These are phyloP conservation scores for Platycheirus albimanus DNA, from an alignment of 2,888 invertebrate genomes.

Conservation along the genomic window DNA sequence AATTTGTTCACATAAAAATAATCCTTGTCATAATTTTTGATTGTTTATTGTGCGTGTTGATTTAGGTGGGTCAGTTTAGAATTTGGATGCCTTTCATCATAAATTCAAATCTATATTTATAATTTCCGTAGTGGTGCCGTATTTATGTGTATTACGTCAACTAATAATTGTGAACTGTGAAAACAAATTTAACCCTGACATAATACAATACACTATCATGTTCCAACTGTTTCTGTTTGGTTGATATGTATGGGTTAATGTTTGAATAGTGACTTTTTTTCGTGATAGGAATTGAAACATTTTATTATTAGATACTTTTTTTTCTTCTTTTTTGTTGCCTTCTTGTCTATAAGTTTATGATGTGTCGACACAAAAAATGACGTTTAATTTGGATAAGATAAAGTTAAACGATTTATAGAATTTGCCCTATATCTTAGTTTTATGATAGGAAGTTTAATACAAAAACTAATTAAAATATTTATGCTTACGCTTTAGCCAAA, in stretches of 20 bases:
- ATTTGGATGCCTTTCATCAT: no score
- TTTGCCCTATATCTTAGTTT: no score
- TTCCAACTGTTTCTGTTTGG: background rate
- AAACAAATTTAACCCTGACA: slow-evolving; percentile 59
- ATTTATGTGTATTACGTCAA: slow-evolving; percentile 48
- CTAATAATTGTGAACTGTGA: slow-evolving; percentile 2
- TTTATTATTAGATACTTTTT: no score
- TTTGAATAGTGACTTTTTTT: background rate
- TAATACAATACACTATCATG: slow-evolving; percentile 1
- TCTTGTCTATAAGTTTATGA: no score
- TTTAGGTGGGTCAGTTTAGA: slow-evolving; percentile 22
- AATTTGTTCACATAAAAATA: slow-evolving; percentile 9
- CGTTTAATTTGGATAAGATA: no score
- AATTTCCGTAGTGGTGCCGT: slow-evolving; percentile 23
- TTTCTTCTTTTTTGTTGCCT: no score
- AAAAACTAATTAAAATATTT: no score
- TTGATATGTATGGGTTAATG: no score
- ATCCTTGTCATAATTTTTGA: slow-evolving; percentile 4
- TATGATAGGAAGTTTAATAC: no score
- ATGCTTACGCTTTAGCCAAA: no score
- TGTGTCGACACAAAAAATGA: no score
- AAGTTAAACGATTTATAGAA: no score
- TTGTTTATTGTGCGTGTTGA: slow-evolving; percentile 25
- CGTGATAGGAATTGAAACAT: background rate
- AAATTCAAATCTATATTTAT: slow-evolving; percentile 32